Conservation (phyloP, 1,140 invertebrate species). For the Copidosoma floridanum region DNA sequence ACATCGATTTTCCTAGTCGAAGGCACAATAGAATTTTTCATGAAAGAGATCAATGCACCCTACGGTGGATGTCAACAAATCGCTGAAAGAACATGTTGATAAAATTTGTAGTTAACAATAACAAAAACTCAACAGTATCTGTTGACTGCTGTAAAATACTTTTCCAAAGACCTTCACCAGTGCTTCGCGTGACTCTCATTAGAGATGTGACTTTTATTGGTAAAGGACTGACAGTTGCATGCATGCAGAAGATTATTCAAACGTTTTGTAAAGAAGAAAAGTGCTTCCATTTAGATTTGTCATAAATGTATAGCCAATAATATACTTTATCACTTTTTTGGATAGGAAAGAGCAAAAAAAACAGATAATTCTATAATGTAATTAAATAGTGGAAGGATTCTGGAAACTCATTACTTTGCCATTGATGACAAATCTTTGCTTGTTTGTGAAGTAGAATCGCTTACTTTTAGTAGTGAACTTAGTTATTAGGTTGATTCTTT, state of each 20-base stretch:
- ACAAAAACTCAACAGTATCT: neutral
- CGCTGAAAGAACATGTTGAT: neutral
- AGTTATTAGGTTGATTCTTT: neutral
- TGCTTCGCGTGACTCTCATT: neutral
- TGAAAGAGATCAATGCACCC: neutral
- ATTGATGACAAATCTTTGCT: neutral
- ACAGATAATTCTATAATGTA: neutral
- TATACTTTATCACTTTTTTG: neutral
- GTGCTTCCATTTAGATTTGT: neutral
- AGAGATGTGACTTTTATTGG: neutral
- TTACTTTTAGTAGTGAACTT: neutral
- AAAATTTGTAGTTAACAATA: neutral
- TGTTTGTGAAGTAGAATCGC: neutral
- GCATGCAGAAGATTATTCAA: neutral
- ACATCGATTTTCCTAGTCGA: slow-evolving; percentile 4
- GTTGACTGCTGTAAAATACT: neutral
- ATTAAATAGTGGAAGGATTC: neutral
- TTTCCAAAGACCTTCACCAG: neutral
- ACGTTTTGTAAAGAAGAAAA: neutral
- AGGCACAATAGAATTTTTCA: neutral
- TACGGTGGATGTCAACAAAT: slow-evolving; percentile 4
- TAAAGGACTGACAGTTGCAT: neutral
- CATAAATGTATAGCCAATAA: neutral
- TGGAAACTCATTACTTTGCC: neutral
- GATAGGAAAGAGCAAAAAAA: neutral